Percentiles rank a stretch among this genome's conserved stretches.
These are phyloP conservation scores for Eupithecia tripunctaria DNA, from an alignment of 2,888 invertebrate species.

Conservation along the genomic window DNA sequence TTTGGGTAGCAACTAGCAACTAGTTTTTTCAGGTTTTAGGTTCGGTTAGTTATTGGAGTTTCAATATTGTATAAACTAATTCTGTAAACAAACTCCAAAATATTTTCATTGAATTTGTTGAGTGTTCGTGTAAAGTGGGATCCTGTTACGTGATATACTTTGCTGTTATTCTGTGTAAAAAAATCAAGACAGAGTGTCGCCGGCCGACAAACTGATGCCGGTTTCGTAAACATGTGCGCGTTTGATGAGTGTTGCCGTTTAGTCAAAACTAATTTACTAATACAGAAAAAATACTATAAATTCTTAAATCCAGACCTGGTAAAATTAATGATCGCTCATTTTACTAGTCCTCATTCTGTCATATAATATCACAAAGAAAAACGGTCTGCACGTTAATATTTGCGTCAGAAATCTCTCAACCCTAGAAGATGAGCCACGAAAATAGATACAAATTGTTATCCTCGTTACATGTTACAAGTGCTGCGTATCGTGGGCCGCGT, in stretches of 20 bases:
- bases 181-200: no score
- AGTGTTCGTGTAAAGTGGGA: not conserved
- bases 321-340: not conserved
- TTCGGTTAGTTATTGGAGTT: not conserved
- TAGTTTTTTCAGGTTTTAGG: not conserved
- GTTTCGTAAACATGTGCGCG: no score
- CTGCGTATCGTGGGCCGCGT: constrained; percentile 64
- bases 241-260: no score
- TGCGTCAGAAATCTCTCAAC: constrained; percentile 23
- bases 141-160: not conserved
- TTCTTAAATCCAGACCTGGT: not conserved
- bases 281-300: not conserved
- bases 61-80: not conserved
- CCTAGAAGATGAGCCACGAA: constrained; percentile 40
- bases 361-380: not conserved
- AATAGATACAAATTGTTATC: constrained; percentile 61
- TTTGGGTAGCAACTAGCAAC: not conserved
- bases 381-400: constrained; percentile 1
- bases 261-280: no score
- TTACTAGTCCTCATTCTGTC: not conserved
- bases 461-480: constrained; percentile 61
- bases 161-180: no score
- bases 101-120: not conserved
- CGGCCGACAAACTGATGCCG: no score
- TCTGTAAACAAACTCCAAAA: not conserved